phyloP scores from a whole-genome alignment of 2,888 invertebrate genomes.

The Exephanes ischioxanthus region DNA sequence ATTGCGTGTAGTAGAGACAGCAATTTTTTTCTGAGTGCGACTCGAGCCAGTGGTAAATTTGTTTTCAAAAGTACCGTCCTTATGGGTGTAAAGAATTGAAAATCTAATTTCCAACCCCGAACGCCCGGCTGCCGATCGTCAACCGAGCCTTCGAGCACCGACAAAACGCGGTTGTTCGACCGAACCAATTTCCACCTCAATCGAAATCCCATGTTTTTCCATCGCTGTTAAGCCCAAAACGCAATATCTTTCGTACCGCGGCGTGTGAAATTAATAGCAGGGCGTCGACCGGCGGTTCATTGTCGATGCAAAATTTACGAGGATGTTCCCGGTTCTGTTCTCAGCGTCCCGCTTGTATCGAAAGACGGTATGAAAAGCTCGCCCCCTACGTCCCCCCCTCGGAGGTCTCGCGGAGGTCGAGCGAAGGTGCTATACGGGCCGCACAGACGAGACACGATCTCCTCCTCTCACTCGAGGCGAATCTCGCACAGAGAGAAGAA shows the following conservation, averaged over 20 bases:
- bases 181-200: not conserved
- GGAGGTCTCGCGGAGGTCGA: conserved; percentile 35
- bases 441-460: conserved; percentile 22
- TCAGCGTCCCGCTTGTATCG: conserved; percentile 20
- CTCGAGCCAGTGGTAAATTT: too few relatives aligned
- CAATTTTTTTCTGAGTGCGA: too few relatives aligned
- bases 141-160: too few relatives aligned
- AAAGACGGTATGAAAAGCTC: conserved; percentile 54
- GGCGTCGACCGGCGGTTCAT: conserved; percentile 62
- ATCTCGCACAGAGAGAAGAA: conserved; percentile 46
- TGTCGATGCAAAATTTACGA: conserved; percentile 80
- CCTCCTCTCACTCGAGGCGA: conserved; percentile 4
- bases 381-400: not conserved
- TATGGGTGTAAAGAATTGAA: too few relatives aligned
- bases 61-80: too few relatives aligned
- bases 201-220: not conserved
- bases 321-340: conserved; percentile 62
- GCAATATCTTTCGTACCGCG: not conserved
- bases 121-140: too few relatives aligned
- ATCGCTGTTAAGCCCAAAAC: not conserved
- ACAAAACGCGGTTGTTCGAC: not conserved
- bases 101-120: too few relatives aligned
- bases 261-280: conserved; percentile 52
- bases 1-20: too few relatives aligned
- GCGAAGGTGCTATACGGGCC: conserved; percentile 29